phyloP scores from a whole-genome alignment of 2,113 vertebrate species.

The Indicator indicator region DNA sequence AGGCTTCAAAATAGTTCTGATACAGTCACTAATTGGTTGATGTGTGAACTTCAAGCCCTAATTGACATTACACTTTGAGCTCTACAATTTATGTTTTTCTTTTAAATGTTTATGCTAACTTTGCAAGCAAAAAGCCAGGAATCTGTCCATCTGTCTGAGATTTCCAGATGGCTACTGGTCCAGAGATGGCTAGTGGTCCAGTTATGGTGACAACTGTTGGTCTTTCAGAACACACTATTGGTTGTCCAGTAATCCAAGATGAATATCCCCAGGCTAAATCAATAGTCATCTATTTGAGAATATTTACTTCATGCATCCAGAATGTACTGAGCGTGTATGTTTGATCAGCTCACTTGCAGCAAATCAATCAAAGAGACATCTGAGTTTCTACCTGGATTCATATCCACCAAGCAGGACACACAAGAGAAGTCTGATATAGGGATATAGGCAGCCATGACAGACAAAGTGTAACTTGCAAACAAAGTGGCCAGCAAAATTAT shows the following conservation, averaged over 20 bases:
- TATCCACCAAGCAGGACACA: neutral
- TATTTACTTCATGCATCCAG: neutral
- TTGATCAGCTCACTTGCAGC: neutral
- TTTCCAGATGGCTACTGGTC: neutral
- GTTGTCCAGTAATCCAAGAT: neutral
- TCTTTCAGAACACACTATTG: neutral
- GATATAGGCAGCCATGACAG: neutral
- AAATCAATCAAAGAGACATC: neutral
- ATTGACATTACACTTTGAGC: accelerated
- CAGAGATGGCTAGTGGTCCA: neutral
- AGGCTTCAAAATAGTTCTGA: neutral
- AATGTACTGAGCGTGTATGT: accelerated
- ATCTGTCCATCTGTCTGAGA: no score
- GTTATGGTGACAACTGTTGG: neutral
- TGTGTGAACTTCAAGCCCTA: neutral
- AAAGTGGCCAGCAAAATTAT: neutral
- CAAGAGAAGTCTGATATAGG: neutral
- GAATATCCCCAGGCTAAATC: neutral
- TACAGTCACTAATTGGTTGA: neutral
- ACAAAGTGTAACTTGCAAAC: neutral
- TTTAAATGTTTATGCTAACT: neutral
- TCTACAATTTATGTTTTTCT: neutral
- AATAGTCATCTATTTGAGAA: neutral
- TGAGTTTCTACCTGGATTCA: neutral
- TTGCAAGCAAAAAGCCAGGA: neutral